Evolutionary conservation across 2,888 invertebrate genomes (phyloP), one percentile per base, ranked within the genome.

Genomic region (Eupeodes luniger): DNA sequence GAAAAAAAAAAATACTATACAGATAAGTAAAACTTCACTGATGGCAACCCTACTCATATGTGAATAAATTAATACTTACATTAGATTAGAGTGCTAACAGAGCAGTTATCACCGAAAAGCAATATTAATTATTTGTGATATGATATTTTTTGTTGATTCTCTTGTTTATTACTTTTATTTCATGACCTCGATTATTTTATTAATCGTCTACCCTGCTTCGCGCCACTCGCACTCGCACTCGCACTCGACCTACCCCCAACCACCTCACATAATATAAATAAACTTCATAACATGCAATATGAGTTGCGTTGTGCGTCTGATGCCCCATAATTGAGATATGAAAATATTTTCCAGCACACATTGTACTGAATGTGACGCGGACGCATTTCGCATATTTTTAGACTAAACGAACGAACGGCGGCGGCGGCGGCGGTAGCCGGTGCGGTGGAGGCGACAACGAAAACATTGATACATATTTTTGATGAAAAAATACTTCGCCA

Each of bases 41-140:
- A 44, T 9, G 66, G 49, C 27, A 66, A 66, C 66, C 27, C 66
- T 66, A 3, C 49, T 66, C 27, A 64, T 47, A 12, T 47, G 6
- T 16, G 11, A 16, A 19, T 47, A 16, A 49, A 62, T 62, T 40
- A 66, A 66, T 66, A 49, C 14, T 49, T 11, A 16, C 36, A 59
- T 67, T n/a, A 59, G 79, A 86, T 83, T 79, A 79, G 82, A 79
- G 78, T 79, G 82, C 82, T 66, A 86, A 86, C 82, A 79, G 79
- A 76, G 53, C 79, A 83, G 82, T 86, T 86, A 86, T 86, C 86
- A 69, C 79, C 79, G 64, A 49, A 82, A 75, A 82, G 59, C 86
- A 86, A 69, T 69, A 86, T 79, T 79, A 86, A 40, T 40, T 40
- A 86, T 86, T 66, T 86, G 78, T 64, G 78, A 82, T 78, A 83